These are phyloP conservation scores for Stegostoma tigrinum DNA, from an alignment of 2,113 vertebrate species.

Conservation along the genomic window DNA sequence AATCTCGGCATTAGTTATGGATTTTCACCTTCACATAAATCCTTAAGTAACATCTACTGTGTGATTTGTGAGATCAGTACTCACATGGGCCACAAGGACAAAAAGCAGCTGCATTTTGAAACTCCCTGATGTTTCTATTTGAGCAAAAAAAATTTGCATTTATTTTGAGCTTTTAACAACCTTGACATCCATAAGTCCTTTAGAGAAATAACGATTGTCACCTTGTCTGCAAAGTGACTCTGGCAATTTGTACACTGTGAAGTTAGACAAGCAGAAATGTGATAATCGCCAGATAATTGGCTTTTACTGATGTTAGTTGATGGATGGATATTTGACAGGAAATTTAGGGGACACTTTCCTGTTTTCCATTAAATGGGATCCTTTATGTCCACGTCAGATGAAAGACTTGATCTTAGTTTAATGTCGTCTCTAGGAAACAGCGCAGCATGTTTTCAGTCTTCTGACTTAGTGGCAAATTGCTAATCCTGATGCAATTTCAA, in stretches of 20 bases:
- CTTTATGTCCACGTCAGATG: not conserved
- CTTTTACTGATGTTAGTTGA: not conserved
- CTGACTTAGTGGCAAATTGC: not conserved
- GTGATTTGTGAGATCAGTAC: not conserved
- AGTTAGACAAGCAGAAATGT: not conserved
- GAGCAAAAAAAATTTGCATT: not conserved
- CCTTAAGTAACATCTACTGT: not conserved
- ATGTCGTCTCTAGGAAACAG: not conserved
- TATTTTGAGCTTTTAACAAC: not conserved
- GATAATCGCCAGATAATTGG: not conserved
- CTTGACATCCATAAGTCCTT: not conserved
- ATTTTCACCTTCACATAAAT: not conserved
- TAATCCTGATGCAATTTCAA: not conserved
- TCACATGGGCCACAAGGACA: not conserved
- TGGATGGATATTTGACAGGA: not conserved
- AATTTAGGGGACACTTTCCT: not conserved
- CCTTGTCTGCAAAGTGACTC: not conserved
- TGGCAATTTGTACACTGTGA: not conserved
- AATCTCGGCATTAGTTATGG: not conserved
- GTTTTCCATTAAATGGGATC: not conserved
- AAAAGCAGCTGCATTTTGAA: not conserved
- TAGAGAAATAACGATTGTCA: not conserved
- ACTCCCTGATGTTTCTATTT: not conserved
- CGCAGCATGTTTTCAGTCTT: too few relatives aligned
- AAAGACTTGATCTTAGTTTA: not conserved